Evolutionary conservation across 2,797 vertebrate genomes (phyloP), one percentile per base, ranked within the genome.

Genomic region (Alfaro cultratus): DNA sequence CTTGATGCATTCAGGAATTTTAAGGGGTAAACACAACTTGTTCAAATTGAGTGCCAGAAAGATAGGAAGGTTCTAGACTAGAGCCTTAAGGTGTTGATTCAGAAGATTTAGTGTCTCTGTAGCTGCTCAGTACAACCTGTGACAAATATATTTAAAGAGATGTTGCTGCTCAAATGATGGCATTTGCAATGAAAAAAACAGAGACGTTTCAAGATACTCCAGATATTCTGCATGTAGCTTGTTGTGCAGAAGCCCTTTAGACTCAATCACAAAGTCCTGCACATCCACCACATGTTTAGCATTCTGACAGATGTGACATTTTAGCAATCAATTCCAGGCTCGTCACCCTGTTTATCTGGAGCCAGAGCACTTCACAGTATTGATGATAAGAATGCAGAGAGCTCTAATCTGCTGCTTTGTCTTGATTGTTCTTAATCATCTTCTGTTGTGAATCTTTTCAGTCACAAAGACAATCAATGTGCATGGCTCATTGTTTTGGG

Each of bases 221-320:
- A 68, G 18, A 71, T n/a, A 16, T 45, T 29, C 26, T 71, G 41
- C 41, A 71, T 45, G 23, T 70, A 70, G 39, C 39, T 43, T 45
- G 13, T 1, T 70, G 39, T 39, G 34, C 34, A 67, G 16, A 39
- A 23, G 36, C 39, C 36, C 10, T 39, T 26, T 26, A 84, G 76
- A 81, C 49, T 53, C 76, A 83, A 82, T 70, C 46, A 60, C 73
- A 43, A 57, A n/a, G 76, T 87, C 79, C 80, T 31, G 79, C 12
- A 31, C 26, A 1, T 82, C 81, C 85, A 57, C 75, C 80, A 49
- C 39, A 77, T 81, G 85, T 53, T 92, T 86, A 85, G 84, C 82
- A 81, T 75, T 49, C 74, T 91, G 91, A 91, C 85, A 81, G 88
- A 88, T 88, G 82, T 78, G 82, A 45, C 83, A 70, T 84, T 83